Evolutionary conservation across 2,888 invertebrate species (phyloP), one percentile per base, ranked within the genome.

Genomic region (Metalampra italica): DNA sequence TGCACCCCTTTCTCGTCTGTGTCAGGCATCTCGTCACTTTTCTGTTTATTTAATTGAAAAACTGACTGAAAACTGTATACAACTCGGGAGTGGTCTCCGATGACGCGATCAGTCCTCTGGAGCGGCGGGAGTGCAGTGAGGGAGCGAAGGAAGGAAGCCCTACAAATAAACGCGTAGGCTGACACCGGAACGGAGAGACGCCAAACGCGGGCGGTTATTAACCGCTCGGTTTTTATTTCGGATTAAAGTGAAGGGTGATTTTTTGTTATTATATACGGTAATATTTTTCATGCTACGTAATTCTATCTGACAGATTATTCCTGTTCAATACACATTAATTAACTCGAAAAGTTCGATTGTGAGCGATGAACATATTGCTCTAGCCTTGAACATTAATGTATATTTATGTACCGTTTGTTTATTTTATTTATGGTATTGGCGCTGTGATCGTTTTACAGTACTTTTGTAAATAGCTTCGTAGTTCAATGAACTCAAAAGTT

Each of bases 1-100:
- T 84, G 80, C 8, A 69, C 66, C 22, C 76, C 76, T 56, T 75
- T 82, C 49, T 82, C 82, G 29, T 76, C 79, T 0, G 62, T 58
- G 37, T 78, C 82, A 34, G 78, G 66, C 83, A 84, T 83, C 39
- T 39, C 46, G 3, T 36, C 36, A 36, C 36, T 36, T 52, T 45
- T 41, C 32, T 14, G 22, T 34, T 12, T 46, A 43, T 45, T 45
- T 29, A 29, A 29, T 49, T 39, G 40, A 42, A 5, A 43, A 34
- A 14, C 12, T 42, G 37, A 41, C 1, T 37, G 14, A 38, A 34
- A 34, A 47, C n/a, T 8, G 37, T 12, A 7, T 12, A 45, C 38
- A n/a, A n/a, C n/a, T 45, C 36, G 36, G 29, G 29, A 39, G 9
- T 45, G 11, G 9, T 12, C 8, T 22, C 7, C 29, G 9, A n/a